Conservation (phyloP, 2,113 vertebrate genomes). For the Oreochromis tanganicae region DNA sequence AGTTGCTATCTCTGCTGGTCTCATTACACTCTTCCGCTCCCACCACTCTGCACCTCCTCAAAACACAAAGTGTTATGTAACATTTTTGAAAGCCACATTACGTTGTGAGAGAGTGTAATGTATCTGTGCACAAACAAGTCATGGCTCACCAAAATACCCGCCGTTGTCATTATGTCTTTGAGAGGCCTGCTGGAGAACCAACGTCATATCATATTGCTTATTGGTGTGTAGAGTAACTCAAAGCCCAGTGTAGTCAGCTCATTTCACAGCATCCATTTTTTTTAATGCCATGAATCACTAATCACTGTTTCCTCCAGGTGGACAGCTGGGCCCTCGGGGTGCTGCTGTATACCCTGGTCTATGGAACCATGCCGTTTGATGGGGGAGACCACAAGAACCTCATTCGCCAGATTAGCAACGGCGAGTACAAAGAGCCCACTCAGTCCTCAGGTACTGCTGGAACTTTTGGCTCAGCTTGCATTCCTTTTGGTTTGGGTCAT, state of each 20-base stretch:
- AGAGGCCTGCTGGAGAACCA: background rate
- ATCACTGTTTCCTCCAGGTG: conserved; percentile 73
- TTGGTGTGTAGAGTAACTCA: background rate
- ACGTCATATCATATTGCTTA: background rate
- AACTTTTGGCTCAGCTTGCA: background rate
- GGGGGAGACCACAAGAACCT: conserved; percentile 97
- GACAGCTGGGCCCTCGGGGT: conserved; percentile 99
- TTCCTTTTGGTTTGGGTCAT: background rate
- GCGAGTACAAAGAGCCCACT: conserved; percentile 95
- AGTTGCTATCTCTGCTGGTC: conserved; percentile 27
- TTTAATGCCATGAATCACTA: conserved; percentile 14
- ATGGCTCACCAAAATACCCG: conserved; percentile 8
- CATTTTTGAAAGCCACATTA: conserved; percentile 33
- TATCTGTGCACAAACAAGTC: conserved; percentile 5
- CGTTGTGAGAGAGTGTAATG: conserved; percentile 25
- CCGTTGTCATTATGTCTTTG: background rate
- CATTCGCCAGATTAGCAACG: conserved; percentile 97
- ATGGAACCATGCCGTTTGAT: conserved; percentile 98
- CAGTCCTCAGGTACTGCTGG: conserved; percentile 89
- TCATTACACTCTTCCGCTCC: conserved; percentile 26
- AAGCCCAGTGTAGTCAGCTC: background rate
- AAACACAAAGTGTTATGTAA: conserved; percentile 55
- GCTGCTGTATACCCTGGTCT: conserved; percentile 94
- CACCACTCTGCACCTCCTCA: conserved; percentile 12
- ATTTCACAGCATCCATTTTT: conserved; percentile 11